Percentiles rank a stretch among this genome's conserved stretches.
These are phyloP conservation scores for Solenodon paradoxus DNA, from an alignment of 2,113 vertebrate species.

Conservation along the genomic window DNA sequence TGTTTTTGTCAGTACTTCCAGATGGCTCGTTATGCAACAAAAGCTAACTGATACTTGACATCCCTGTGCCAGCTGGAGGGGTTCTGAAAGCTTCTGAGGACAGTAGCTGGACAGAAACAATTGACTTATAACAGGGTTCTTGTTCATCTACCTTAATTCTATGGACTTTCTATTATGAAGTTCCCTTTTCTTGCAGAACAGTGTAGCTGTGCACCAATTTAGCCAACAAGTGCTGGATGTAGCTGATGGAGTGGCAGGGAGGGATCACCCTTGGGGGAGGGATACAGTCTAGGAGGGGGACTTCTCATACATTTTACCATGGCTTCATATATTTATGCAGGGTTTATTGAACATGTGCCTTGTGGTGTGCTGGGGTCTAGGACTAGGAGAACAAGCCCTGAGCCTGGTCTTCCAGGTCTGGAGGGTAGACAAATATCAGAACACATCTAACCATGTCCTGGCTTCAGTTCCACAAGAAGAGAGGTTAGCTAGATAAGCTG, in stretches of 20 bases:
- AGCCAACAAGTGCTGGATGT: not conserved
- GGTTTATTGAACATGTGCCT: not conserved
- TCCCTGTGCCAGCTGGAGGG: no score
- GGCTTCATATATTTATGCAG: not conserved
- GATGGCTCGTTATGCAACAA: not conserved
- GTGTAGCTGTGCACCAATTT: not conserved
- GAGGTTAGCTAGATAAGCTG: not conserved
- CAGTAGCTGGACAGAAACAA: not conserved
- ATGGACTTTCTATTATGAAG: not conserved
- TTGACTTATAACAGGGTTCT: not conserved
- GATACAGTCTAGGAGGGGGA: not conserved
- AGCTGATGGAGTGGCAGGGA: not conserved
- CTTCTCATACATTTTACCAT: not conserved
- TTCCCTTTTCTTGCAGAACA: not conserved
- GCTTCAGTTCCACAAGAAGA: not conserved
- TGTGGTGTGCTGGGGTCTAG: not conserved
- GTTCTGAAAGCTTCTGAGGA: no score
- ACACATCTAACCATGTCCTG: not conserved
- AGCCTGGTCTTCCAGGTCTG: not conserved
- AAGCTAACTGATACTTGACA: not conserved
- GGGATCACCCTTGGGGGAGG: not conserved
- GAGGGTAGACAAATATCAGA: not conserved
- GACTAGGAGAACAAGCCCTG: not conserved
- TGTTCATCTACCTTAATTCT: not conserved
- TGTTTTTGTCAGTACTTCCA: not conserved